These are phyloP conservation scores for Rhinopomastus cyanomelas DNA, from an alignment of 2,113 vertebrate genomes.

Conservation along the genomic window DNA sequence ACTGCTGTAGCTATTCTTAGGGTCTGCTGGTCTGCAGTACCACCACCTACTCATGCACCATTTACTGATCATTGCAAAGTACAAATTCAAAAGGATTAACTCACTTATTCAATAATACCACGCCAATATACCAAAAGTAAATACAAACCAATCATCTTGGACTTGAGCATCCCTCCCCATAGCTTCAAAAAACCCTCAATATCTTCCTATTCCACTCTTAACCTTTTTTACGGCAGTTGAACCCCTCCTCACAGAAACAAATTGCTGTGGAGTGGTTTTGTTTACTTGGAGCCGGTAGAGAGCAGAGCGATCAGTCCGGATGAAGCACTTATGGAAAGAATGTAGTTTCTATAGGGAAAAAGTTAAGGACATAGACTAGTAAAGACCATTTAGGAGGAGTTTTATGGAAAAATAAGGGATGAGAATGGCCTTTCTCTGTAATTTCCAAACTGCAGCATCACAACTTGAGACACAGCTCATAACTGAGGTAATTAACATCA, in stretches of 20 bases:
- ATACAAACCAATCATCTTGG: not conserved
- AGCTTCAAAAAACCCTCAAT: not conserved
- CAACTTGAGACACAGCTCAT: not conserved
- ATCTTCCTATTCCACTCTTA: not conserved
- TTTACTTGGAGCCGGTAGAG: constrained; percentile 95
- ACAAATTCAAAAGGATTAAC: not conserved
- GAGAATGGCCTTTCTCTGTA: not conserved
- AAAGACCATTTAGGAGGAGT: not conserved
- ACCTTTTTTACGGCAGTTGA: not conserved
- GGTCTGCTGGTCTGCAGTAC: not conserved
- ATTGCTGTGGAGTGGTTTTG: not conserved
- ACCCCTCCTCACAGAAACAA: not conserved
- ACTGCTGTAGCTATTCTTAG: not conserved
- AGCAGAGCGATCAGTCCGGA: constrained; percentile 96
- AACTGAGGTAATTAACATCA: not conserved
- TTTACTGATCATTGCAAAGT: not conserved
- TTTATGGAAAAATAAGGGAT: not conserved
- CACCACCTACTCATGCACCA: not conserved
- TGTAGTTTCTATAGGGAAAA: constrained; percentile 86
- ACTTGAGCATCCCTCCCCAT: not conserved
- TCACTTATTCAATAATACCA: constrained; percentile 36
- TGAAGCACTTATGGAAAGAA: constrained; percentile 93
- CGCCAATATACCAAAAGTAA: constrained; percentile 19
- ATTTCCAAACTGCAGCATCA: not conserved
- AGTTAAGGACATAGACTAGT: constrained; percentile 76